phyloP scores from a whole-genome alignment of 2,113 vertebrate genomes.

The Xiphophorus hellerii region DNA sequence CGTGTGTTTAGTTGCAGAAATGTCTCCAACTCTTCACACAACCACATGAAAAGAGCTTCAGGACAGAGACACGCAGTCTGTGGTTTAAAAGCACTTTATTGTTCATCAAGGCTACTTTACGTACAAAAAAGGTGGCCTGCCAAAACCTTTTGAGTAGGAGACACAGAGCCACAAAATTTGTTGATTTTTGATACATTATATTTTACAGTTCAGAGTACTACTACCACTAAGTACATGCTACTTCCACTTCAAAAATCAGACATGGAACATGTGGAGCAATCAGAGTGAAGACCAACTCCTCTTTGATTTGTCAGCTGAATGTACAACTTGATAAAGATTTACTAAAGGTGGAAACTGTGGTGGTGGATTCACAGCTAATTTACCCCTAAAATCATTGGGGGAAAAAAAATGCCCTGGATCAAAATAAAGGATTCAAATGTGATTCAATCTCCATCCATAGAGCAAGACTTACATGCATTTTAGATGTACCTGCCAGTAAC shows the following conservation, averaged over 20 bases:
- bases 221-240: conserved; percentile 77
- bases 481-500: conserved; percentile 5
- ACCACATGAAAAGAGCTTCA: neutral
- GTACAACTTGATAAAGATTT: conserved; percentile 18
- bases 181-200: conserved; percentile 83
- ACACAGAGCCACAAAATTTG: conserved; percentile 91
- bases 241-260: conserved; percentile 76
- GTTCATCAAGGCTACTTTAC: conserved; percentile 99
- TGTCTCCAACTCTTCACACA: conserved; percentile 1
- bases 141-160: conserved; percentile 94
- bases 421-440: conserved; percentile 3
- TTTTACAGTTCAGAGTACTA: conserved; percentile 81
- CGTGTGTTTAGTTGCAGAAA: neutral
- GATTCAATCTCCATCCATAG: conserved; percentile 13
- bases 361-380: conserved; percentile 12
- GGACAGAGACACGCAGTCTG: conserved; percentile 37
- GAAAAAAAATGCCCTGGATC: neutral
- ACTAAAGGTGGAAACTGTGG: conserved; percentile 31
- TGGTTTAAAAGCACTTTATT: conserved; percentile 99
- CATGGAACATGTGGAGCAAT: conserved; percentile 44
- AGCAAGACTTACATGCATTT: conserved; percentile 1
- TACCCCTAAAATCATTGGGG: conserved; percentile 2
- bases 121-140: conserved; percentile 99
- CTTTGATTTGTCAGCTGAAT: conserved; percentile 49
- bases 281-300: conserved; percentile 42